Conservation (phyloP, 2,797 vertebrate genomes). For the Microcaecilia unicolor region DNA sequence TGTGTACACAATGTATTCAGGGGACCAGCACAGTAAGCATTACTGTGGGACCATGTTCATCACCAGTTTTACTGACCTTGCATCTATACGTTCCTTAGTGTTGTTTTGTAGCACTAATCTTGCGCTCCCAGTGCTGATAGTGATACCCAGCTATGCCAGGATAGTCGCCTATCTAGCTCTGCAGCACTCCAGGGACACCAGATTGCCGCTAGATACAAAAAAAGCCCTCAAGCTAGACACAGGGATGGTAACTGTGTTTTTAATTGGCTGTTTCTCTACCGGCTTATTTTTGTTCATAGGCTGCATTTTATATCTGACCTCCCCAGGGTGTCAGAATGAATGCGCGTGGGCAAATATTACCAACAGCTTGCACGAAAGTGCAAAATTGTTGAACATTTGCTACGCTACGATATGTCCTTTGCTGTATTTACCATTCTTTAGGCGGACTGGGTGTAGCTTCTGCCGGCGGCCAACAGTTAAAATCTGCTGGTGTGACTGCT, state of each 20-base stretch:
- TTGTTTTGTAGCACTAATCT: constrained; percentile 1
- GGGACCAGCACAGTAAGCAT: background rate
- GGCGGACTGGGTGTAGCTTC: background rate
- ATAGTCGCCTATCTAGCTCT: background rate
- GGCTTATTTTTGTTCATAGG: background rate
- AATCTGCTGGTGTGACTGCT: background rate
- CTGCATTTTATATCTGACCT: background rate
- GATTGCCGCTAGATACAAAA: background rate
- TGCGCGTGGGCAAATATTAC: constrained; percentile 1
- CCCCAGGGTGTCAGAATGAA: background rate
- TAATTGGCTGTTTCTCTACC: background rate
- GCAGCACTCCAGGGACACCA: background rate
- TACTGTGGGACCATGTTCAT: constrained; percentile 6
- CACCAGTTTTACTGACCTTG: background rate
- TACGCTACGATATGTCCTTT: constrained; percentile 2
- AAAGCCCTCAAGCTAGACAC: constrained; percentile 1
- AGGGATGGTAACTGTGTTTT: background rate
- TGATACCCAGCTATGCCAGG: background rate
- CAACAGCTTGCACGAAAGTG: background rate
- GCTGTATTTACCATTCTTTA: background rate
- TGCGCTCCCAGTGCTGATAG: background rate
- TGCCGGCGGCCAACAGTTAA: background rate
- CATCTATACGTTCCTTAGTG: background rate
- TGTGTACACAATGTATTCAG: background rate
- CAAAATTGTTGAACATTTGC: background rate